Percentiles rank a stretch among this genome's conserved stretches.
Evolutionary conservation across 1,140 invertebrate genomes (phyloP).

Genomic region (Sminthurides bifidus): DNA sequence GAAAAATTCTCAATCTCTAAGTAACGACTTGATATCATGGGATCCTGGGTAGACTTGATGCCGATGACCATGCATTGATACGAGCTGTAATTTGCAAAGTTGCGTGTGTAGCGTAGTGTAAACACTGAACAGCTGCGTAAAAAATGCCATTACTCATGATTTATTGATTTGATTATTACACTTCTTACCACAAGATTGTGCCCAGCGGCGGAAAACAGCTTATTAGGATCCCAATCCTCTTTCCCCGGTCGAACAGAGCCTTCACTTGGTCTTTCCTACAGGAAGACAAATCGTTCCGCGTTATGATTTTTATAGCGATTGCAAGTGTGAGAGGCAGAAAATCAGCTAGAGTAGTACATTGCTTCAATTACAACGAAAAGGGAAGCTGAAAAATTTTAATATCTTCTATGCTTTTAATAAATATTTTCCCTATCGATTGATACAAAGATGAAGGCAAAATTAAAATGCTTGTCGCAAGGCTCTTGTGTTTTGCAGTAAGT

Average conservation of each 20-base stretch:
- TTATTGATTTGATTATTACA: neutral
- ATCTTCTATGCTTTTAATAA: neutral
- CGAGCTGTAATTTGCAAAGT: too few relatives aligned
- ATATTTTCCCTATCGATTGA: too few relatives aligned
- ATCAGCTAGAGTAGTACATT: neutral
- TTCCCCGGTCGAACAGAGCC: constrained; percentile 15
- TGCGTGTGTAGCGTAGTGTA: too few relatives aligned
- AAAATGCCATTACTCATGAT: neutral
- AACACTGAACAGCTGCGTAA: too few relatives aligned
- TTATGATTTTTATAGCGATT: neutral
- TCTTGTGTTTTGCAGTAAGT: too few relatives aligned
- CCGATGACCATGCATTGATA: constrained; percentile 4
- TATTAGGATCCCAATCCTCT: constrained; percentile 15
- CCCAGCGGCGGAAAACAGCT: constrained; percentile 19
- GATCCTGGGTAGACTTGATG: constrained; percentile 1
- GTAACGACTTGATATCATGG: constrained; percentile 14
- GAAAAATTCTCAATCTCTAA: constrained; percentile 22
- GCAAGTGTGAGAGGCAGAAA: neutral
- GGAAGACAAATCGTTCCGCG: neutral
- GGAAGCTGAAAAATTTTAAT: neutral
- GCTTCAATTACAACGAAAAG: neutral
- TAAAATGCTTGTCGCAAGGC: too few relatives aligned
- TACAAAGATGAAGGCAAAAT: too few relatives aligned
- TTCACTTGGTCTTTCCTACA: constrained; percentile 12
- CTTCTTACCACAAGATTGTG: constrained; percentile 17